Evolutionary conservation across 2,888 invertebrate genomes (phyloP), one percentile per base, ranked within the genome.

Genomic region (Prosopocoilus inquinatus): DNA sequence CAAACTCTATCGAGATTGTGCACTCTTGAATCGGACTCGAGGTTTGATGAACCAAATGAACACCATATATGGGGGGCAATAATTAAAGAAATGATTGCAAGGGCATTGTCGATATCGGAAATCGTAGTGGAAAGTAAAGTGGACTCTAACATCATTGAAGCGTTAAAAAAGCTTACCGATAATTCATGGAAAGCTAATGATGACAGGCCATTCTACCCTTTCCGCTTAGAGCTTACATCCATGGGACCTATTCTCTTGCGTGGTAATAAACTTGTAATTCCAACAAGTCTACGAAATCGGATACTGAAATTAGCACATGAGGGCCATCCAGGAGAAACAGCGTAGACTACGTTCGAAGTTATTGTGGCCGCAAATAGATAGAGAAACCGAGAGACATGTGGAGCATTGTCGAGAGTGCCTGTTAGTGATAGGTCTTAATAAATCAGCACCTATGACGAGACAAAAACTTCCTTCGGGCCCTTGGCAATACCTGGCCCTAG

Each of bases 321-420:
- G 56, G 66, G 64, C 7, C 64, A 64, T 53, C 64, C 65, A 9
- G 66, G 65, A 9, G 59, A 58, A 41, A 60, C 62, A n/a, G 60
- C n/a, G n/a, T n/a, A n/a, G n/a, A n/a, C n/a, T n/a, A n/a, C n/a
- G n/a, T n/a, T n/a, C n/a, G n/a, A n/a, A n/a, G n/a, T n/a, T n/a
- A n/a, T n/a, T n/a, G n/a, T n/a, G n/a, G n/a, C n/a, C n/a, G n/a
- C n/a, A n/a, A n/a, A n/a, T n/a, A n/a, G n/a, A n/a, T 59, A 3
- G 64, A 65, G 62, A 64, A 66, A 55, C 49, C 20, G 55, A 57
- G 13, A 16, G 50, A 11, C 38, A 49, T 47, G 52, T 53, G 2
- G 57, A 57, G 33, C 34, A 4, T 5, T 59, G 50, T 39, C 48
- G 53, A 9, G 49, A 52, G 5, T 58, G 58, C 48, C 7, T 28